Conservation (phyloP, 1,140 invertebrate genomes). For the Fopius arisanus region DNA sequence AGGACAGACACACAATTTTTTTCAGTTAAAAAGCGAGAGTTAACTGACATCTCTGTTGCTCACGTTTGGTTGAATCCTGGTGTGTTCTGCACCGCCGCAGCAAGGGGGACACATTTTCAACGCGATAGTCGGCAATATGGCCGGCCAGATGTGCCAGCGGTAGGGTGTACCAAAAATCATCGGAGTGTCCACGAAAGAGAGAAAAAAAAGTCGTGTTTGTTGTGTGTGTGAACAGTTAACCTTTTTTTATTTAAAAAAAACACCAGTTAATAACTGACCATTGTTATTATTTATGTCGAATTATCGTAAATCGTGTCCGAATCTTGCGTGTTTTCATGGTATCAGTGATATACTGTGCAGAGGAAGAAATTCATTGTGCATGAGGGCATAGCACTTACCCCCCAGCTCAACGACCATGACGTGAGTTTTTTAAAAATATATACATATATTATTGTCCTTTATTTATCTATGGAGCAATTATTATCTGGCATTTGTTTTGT, state of each 20-base stretch:
- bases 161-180: conserved; percentile 50
- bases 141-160: conserved; percentile 58
- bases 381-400: conserved; percentile 61
- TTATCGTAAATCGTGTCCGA: conserved; percentile 59
- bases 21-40: background rate
- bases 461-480: no score
- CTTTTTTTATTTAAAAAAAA: background rate
- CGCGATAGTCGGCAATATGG: conserved; percentile 54
- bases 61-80: background rate
- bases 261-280: background rate
- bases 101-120: background rate
- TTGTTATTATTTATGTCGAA: conserved; percentile 62
- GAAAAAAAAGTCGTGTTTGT: conserved; percentile 29
- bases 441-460: no score
- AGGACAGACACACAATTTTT: no score
- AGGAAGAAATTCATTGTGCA: conserved; percentile 56
- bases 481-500: no score
- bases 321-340: conserved; percentile 64
- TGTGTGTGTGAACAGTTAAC: conserved; percentile 51
- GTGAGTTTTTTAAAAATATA: conserved; percentile 48
- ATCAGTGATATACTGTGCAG: conserved; percentile 60
- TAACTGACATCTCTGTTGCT: background rate
- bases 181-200: background rate
- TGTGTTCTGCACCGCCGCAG: background rate
- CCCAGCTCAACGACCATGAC: conserved; percentile 59